Evolutionary conservation across 35 echinoderm and acorn worm species (phyloP).

Genomic region (Eucidaris tribuloides): DNA sequence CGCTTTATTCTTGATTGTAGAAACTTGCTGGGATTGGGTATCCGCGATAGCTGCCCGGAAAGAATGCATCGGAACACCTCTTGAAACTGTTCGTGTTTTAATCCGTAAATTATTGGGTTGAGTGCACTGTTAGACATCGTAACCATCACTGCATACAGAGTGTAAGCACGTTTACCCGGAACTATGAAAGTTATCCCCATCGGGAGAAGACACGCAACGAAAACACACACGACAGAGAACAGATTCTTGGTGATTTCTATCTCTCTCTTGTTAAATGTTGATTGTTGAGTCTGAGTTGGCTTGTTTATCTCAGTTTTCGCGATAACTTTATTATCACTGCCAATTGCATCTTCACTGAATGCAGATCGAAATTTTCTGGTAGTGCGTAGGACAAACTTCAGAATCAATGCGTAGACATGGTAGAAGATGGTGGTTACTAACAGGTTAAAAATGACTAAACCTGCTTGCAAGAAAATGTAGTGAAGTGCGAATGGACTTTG

Average conservation of each 20-base stretch:
- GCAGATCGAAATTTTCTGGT: neutral
- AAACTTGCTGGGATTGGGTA: neutral
- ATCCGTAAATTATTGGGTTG: slow-evolving; percentile 72
- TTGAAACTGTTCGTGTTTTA: slow-evolving; percentile 46
- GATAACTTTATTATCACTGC: neutral
- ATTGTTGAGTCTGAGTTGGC: neutral
- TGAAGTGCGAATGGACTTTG: slow-evolving; percentile 14
- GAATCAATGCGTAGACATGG: neutral
- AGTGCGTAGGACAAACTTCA: neutral
- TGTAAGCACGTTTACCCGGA: slow-evolving; percentile 15
- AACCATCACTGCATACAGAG: slow-evolving; percentile 5
- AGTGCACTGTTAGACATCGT: slow-evolving; percentile 40
- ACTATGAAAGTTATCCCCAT: slow-evolving; percentile 18
- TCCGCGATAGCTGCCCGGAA: neutral
- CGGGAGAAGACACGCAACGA: slow-evolving; percentile 33
- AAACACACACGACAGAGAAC: slow-evolving; percentile 49
- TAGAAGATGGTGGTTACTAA: neutral
- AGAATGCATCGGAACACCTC: slow-evolving; percentile 23
- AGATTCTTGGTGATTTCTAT: slow-evolving; percentile 60
- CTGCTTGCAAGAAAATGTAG: slow-evolving; percentile 3
- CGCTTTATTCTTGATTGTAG: too few species aligned
- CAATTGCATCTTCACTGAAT: neutral
- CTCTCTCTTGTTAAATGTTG: slow-evolving; percentile 18
- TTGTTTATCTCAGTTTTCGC: neutral
- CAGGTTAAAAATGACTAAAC: neutral